phyloP scores from a whole-genome alignment of 2,113 vertebrate genomes.

The Hippopotamus amphibius region DNA sequence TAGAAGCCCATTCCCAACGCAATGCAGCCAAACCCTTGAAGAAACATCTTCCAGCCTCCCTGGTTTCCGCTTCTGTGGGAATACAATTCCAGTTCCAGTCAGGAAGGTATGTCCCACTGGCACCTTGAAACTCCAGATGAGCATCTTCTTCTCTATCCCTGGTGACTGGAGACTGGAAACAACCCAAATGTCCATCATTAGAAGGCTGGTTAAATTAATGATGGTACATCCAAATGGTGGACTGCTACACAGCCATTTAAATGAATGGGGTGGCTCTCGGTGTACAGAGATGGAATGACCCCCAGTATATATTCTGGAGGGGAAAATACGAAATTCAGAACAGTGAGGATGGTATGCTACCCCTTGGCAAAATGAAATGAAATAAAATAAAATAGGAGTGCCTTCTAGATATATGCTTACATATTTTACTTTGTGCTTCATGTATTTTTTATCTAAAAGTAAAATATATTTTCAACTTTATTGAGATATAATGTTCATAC shows the following conservation, averaged over 20 bases:
- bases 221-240: neutral
- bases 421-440: neutral
- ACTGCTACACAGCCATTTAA: neutral
- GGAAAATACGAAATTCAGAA: neutral
- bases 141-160: neutral
- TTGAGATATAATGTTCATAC: neutral
- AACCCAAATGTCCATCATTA: neutral
- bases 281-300: too few species aligned
- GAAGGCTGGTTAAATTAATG: neutral
- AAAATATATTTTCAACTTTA: neutral
- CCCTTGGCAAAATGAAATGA: neutral
- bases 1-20: neutral
- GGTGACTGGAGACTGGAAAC: neutral
- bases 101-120: neutral
- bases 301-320: neutral
- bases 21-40: neutral
- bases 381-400: neutral
- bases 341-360: neutral
- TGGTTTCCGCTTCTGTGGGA: neutral
- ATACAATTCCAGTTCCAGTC: neutral
- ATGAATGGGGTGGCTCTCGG: neutral
- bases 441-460: neutral
- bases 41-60: neutral
- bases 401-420: accelerated
- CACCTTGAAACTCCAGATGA: neutral